Evolutionary conservation across 2,797 vertebrate genomes (phyloP).

Genomic region (Brachyrhaphis roseni): DNA sequence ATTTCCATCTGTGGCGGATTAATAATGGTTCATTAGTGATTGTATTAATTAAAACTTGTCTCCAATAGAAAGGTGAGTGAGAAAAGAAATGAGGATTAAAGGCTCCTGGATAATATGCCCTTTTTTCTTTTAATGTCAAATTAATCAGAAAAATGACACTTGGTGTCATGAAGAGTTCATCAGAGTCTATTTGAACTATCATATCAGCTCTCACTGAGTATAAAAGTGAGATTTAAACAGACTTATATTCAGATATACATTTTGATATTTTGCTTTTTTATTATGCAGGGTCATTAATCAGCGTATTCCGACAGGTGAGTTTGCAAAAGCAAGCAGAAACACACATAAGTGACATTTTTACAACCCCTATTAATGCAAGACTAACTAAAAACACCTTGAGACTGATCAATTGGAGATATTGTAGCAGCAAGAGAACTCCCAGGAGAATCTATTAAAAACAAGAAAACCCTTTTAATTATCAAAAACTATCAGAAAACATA

Average conservation of each 20-base stretch:
- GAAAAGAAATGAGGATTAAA: not conserved
- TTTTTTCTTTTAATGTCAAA: slow-evolving; percentile 45
- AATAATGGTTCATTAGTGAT: slow-evolving; percentile 66
- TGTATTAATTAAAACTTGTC: slow-evolving; percentile 49
- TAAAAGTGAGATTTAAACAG: not conserved
- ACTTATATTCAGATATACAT: not conserved
- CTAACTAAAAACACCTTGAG: slow-evolving; percentile 4
- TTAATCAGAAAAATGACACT: slow-evolving; percentile 62
- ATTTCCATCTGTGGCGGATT: slow-evolving; percentile 58
- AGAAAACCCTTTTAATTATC: slow-evolving; percentile 26
- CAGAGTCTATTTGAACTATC: slow-evolving; percentile 37
- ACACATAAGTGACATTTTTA: slow-evolving; percentile 4
- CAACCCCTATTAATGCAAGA: slow-evolving; percentile 6
- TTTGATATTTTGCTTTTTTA: not conserved
- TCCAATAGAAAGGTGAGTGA: slow-evolving; percentile 37
- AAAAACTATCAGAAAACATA: slow-evolving; percentile 55
- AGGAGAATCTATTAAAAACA: slow-evolving; percentile 7
- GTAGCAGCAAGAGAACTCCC: not conserved
- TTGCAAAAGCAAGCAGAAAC: slow-evolving; percentile 30
- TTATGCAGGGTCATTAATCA: slow-evolving; percentile 48
- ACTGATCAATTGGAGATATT: slow-evolving; percentile 2
- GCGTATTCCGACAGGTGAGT: slow-evolving; percentile 69
- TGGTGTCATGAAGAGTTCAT: slow-evolving; percentile 50
- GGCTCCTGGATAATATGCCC: slow-evolving; percentile 12
- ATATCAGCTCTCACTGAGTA: slow-evolving; percentile 13